phyloP scores from a whole-genome alignment of 2,113 vertebrate genomes.

The Atrichornis clamosus region DNA sequence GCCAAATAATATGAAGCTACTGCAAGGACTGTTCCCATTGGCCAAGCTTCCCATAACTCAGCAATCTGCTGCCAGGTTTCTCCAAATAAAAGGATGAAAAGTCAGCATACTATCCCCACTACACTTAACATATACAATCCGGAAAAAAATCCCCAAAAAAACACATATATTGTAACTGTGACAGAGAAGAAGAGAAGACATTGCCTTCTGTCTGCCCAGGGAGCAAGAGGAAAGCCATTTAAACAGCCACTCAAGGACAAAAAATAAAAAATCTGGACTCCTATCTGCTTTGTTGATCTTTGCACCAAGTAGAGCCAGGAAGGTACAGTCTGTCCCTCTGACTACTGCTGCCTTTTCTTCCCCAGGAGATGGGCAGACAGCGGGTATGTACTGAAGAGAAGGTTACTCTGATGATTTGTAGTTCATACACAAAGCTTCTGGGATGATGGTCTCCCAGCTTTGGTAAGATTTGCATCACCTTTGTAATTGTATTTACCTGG shows the following conservation, averaged over 20 bases:
- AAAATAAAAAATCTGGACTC: neutral
- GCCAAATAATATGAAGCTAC: neutral
- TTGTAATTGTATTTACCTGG: neutral
- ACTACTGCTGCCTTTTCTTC: neutral
- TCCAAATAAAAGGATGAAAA: neutral
- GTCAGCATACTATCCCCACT: neutral
- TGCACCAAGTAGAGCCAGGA: neutral
- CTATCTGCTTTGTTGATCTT: neutral
- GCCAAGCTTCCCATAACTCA: neutral
- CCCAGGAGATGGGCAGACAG: neutral
- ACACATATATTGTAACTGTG: neutral
- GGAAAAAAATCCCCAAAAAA: neutral
- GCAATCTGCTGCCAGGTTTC: neutral
- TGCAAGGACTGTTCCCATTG: neutral
- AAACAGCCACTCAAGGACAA: neutral
- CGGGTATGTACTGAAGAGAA: neutral
- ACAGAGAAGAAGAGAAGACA: neutral
- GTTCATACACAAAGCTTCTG: neutral
- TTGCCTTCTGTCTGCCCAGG: neutral
- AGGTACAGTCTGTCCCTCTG: neutral
- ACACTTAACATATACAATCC: neutral
- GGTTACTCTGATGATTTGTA: neutral
- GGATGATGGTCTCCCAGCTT: neutral
- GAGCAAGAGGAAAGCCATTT: neutral
- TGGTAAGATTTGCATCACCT: neutral